Base-by-base conservation (phyloP, 2,888 invertebrate species). In the Pristionchus japonicus region DNA sequence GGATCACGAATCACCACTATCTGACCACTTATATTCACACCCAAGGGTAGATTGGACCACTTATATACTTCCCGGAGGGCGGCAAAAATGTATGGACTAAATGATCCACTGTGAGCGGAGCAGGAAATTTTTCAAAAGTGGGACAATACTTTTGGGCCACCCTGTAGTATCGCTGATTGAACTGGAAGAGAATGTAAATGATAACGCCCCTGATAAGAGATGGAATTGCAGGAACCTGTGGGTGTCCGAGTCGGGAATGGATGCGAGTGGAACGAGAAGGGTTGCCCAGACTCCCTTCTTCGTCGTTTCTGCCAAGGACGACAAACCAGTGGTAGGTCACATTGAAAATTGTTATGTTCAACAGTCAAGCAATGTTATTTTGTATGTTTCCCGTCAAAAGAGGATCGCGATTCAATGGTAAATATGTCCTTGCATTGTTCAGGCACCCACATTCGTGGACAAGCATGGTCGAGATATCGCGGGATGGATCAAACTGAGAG, bases 241-340 rank as follows among this genome's bases (percentile, higher is more conserved):
- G 86, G 70, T 86, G 34, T 1, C 47, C 40, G 67, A 86, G 49
- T 67, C 86, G 20, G 86, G 86, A 47, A 31, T 70, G 27, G 86
- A 86, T 40, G 31, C n/a, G 47, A 37, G 23, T 6, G 67, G 70
- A 31, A 11, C 23, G 47, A 86, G 67, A 23, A 64, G 86, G 70
- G 23, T 86, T 17, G 86, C 86, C 34, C 86, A 86, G 49, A 43
- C 49, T 31, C 67, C 86, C 3, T 86, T 86, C 86, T 86, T 86
- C 49, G 49, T 86, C 31, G 86, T 86, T 23, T 7, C 64, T n/a
- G 27, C 17, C 9, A 34, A 11, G 27, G 17, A 31, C 23, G 27
- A 3, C 20, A 13, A 70, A 37, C 67, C 34, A 13, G 17, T 37
- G 31, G 31, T 70, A 20, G 2, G 52, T 20, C 6, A 43, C 11